A percentile compares a stretch with the other conserved stretches of the same genome.
Evolutionary conservation across 2,113 vertebrate species (phyloP).

Genomic region (Rhinolophus sinicus): DNA sequence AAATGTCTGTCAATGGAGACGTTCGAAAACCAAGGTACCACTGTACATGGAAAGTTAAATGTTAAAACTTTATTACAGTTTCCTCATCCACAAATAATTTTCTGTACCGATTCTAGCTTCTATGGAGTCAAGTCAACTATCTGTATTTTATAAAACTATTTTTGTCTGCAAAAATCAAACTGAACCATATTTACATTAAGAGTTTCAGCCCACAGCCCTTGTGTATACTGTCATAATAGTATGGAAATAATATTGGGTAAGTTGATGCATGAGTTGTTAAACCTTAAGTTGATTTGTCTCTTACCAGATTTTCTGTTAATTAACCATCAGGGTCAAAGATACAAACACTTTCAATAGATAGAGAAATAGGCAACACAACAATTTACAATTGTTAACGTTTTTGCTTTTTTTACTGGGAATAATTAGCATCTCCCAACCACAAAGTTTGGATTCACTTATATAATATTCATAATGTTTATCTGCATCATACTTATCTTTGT

Average conservation of each 20-base stretch:
- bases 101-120: neutral
- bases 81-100: neutral
- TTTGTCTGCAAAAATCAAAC: constrained; percentile 18
- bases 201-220: neutral
- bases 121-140: neutral
- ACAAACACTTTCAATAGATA: neutral
- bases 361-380: neutral
- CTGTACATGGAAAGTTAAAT: neutral
- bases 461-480: neutral
- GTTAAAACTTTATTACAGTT: neutral
- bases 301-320: constrained; percentile 12
- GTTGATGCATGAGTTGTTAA: neutral
- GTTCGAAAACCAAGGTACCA: too few relatives aligned
- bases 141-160: neutral
- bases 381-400: neutral
- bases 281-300: neutral
- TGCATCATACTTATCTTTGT: neutral
- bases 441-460: neutral
- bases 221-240: neutral
- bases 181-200: neutral
- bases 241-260: neutral
- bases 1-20: too few relatives aligned
- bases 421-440: neutral
- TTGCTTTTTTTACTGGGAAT: neutral
- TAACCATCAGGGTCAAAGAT: neutral